Evolutionary conservation across 2,113 vertebrate genomes (phyloP).

Genomic region (Psilopogon haemacephalus): DNA sequence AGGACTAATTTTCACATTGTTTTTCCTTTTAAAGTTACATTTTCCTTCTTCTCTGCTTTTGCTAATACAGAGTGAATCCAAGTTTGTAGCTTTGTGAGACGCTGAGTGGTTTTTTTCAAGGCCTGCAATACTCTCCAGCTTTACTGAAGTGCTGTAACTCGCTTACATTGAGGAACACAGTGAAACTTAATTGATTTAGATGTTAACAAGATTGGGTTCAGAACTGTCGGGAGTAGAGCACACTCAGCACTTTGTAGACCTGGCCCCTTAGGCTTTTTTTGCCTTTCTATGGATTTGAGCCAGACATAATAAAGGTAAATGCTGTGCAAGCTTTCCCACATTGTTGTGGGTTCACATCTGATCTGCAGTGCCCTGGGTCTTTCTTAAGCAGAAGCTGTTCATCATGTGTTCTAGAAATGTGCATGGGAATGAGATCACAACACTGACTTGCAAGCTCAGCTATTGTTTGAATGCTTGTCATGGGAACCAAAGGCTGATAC

Average conservation of each 20-base stretch:
- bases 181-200: conserved; percentile 43
- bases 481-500: not conserved
- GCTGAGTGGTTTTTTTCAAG: not conserved
- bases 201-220: not conserved
- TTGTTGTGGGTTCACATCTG: not conserved
- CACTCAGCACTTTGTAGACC: conserved; percentile 21
- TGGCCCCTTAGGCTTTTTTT: conserved; percentile 19
- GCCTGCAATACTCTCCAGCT: not conserved
- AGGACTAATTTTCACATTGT: not conserved
- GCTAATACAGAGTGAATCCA: not conserved
- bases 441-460: not conserved
- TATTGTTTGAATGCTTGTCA: not conserved
- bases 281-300: conserved; percentile 5
- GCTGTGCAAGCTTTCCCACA: conserved; percentile 27
- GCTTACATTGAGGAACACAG: conserved; percentile 6
- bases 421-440: not conserved
- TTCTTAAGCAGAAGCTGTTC: conserved; percentile 22
- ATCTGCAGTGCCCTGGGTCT: not conserved
- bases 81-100: not conserved
- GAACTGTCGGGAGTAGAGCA: not conserved
- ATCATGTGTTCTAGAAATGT: not conserved
- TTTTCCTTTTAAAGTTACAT: conserved; percentile 2
- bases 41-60: not conserved
- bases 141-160: not conserved
- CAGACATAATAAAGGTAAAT: conserved; percentile 42